These are phyloP conservation scores for Ormyrus labotus DNA, from an alignment of 2,888 invertebrate species.

Conservation along the genomic window DNA sequence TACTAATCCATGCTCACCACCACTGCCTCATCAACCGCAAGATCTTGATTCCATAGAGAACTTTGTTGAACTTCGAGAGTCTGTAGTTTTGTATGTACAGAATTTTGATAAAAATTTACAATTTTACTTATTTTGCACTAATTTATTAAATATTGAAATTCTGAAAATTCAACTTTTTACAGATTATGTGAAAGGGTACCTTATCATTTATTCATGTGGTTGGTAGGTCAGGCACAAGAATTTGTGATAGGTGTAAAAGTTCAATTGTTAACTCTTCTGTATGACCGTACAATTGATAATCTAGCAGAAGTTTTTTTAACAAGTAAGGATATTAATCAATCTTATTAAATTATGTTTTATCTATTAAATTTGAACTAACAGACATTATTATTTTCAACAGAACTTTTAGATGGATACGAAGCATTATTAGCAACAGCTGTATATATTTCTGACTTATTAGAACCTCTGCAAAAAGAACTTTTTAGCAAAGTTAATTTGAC, in stretches of 20 bases:
- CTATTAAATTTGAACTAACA: neutral
- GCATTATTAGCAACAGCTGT: conserved; percentile 80
- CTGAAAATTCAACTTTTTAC: conserved; percentile 45
- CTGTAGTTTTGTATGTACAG: conserved; percentile 53
- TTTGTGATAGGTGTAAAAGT: conserved; percentile 82
- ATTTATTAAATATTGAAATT: too few species aligned
- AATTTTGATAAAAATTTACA: too few species aligned
- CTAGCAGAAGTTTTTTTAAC: conserved; percentile 78
- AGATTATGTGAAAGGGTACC: conserved; percentile 80
- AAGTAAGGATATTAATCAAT: conserved; percentile 66
- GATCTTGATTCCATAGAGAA: conserved; percentile 40
- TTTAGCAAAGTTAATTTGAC: conserved; percentile 81
- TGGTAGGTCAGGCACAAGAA: conserved; percentile 81
- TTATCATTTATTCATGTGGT: conserved; percentile 81
- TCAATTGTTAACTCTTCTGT: conserved; percentile 77
- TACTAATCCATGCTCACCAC: conserved; percentile 14
- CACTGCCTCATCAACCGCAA: conserved; percentile 40
- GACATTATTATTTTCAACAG: conserved; percentile 66
- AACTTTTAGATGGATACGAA: conserved; percentile 81
- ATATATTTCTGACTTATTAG: conserved; percentile 79
- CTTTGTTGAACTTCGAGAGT: conserved; percentile 47
- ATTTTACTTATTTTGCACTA: too few species aligned
- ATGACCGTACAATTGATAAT: conserved; percentile 77
- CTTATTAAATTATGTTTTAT: neutral
- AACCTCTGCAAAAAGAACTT: conserved; percentile 80